Evolutionary conservation across 2,888 invertebrate species (phyloP), one percentile per base, ranked within the genome.

Genomic region (Ennomos quercinarius): DNA sequence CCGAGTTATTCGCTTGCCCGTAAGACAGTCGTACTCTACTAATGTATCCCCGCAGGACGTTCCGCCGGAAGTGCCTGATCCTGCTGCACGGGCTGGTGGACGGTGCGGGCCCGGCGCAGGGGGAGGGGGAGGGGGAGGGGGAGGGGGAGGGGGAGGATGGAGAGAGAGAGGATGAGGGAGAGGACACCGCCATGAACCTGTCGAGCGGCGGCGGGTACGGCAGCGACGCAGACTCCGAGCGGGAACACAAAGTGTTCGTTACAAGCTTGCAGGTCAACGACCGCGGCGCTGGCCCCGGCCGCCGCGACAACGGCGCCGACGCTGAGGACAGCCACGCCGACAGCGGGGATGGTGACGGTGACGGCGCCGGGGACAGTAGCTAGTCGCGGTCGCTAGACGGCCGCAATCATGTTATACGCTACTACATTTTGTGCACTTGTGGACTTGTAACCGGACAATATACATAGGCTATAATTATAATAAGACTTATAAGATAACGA

Each of bases 41-140:
- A 6, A 27, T 6, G 27, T 27, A 27, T 27, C 27, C 27, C 6
- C 27, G 9, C 60, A 61, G 60, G 47, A 39, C 11, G 39, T 91
- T 90, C 66, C 84, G 87, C 38, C 79, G 90, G 9, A 80, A 83
- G 63, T 90, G 91, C 58, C 73, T 91, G 38, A 63, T 70, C 44
- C 66, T 81, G 27, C 78, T 91, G 51, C 91, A 91, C 72, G 78
- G 79, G 37, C 67, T 91, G 69, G 70, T 91, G 43, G 91, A 91
- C 64, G 85, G 81, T 2, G 55, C 9, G 53, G 57, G 27, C n/a
- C 46, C 6, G 9, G 52, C 5, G 48, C 44, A 42, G 8, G 56
- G 12, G 11, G 45, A 4, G 41, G 60, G 8, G 13, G 46, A 35
- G 41, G 39, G 11, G n/a, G 53, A 1, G 41, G 45, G 47, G 49